Conservation (phyloP, 2,888 invertebrate genomes). For the Homarus gammarus region DNA sequence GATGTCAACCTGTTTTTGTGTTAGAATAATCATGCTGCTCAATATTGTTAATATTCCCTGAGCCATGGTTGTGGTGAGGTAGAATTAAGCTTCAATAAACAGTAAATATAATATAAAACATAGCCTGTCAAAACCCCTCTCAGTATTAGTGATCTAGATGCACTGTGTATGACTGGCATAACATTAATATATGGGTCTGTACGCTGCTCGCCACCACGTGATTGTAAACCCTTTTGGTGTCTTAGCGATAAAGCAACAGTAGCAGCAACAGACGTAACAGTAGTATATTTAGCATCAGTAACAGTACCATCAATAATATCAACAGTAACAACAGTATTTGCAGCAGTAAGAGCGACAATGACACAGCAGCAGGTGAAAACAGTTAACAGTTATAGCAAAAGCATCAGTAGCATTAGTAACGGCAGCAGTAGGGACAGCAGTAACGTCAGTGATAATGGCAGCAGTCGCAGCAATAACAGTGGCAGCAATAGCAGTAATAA, state of each 20-base stretch:
- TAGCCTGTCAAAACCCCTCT: too few relatives aligned
- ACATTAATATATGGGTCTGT: too few relatives aligned
- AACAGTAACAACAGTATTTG: not conserved
- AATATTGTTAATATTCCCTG: too few relatives aligned
- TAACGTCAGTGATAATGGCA: not conserved
- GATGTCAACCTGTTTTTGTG: too few relatives aligned
- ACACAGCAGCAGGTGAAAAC: not conserved
- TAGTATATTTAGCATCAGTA: not conserved
- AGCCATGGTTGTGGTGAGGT: too few relatives aligned
- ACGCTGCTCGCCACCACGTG: too few relatives aligned
- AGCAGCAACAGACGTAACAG: not conserved
- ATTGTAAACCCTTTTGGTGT: too few relatives aligned
- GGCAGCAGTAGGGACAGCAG: not conserved
- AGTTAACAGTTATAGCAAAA: not conserved
- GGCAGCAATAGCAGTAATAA: not conserved
- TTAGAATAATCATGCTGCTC: too few relatives aligned
- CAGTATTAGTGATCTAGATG: too few relatives aligned
- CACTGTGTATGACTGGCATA: too few relatives aligned
- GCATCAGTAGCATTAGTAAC: not conserved
- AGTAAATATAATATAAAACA: too few relatives aligned
- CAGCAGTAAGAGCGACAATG: not conserved
- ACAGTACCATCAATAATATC: not conserved
- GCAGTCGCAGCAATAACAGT: not conserved
- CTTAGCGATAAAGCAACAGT: not conserved
- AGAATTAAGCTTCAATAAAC: too few relatives aligned